Evolutionary conservation across 2,113 vertebrate genomes (phyloP), one percentile per base, ranked within the genome.

Genomic region (Callipepla squamata): DNA sequence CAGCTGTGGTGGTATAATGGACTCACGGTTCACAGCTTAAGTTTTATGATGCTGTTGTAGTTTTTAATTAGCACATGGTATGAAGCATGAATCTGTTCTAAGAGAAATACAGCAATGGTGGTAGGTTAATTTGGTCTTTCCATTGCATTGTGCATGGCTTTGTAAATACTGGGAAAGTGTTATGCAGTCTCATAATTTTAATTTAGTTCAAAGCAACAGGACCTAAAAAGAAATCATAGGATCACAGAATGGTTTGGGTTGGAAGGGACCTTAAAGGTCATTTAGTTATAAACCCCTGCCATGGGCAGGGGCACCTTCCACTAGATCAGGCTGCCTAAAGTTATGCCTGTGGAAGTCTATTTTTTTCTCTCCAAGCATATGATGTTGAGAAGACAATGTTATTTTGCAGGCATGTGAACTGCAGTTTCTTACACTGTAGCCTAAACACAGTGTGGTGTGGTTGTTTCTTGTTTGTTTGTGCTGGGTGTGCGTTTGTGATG

Each of bases 101-200:
- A 86, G 67, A 78, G n/a, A 79, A 45, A 55, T 68, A 63, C 72
- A 45, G 30, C 23, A 4, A 38, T 65, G 47, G 8, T 2, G 1
- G 30, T 62, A 67, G 36, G 23, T 68, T 48, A 53, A 34, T 67
- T 66, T 62, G 22, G 26, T 67, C 23, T 50, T 57, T 57, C 53
- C 13, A 3, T 9, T 75, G 22, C 6, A 3, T 85, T 61, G 34
- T 55, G 10, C 1, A 2, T 26, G 11, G 16, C 22, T 78, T 40
- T 38, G 7, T 48, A 47, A 73, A 58, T 20, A 36, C 6, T 36
- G 51, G 58, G 20, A 58, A 83, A 30, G 59, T 8, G 7, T 25
- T 7, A 3, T 20, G 17, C 0, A 0, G 65, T 73, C 44, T 47
- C 5, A 3, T 19, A 3, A n/a, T 38, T 19, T 14, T 84, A 38